Evolutionary conservation across 2,113 vertebrate species (phyloP).

Genomic region (Isurus oxyrinchus): DNA sequence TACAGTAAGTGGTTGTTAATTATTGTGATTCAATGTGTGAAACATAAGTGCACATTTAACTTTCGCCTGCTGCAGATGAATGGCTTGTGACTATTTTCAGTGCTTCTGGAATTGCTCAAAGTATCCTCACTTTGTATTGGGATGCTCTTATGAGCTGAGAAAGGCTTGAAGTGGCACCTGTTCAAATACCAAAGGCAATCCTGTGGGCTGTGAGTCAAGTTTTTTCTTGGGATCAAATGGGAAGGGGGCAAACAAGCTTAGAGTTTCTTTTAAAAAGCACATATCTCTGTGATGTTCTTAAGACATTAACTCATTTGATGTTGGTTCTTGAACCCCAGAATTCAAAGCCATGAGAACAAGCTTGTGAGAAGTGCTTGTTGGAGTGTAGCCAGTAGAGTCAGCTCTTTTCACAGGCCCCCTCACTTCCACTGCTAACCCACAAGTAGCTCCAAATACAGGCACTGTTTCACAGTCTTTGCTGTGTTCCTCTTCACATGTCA

Average conservation of each 20-base stretch:
- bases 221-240: constrained; percentile 52
- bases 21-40: constrained; percentile 40
- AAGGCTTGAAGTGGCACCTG: constrained; percentile 60
- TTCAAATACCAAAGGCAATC: constrained; percentile 46
- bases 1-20: constrained; percentile 1
- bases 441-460: constrained; percentile 39
- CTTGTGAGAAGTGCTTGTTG: constrained; percentile 56
- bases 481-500: constrained; percentile 27
- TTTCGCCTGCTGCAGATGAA: constrained; percentile 3
- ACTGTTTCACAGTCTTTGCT: constrained; percentile 29
- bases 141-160: constrained; percentile 38
- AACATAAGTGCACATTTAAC: neutral
- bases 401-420: constrained; percentile 66
- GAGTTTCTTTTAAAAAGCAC: constrained; percentile 59
- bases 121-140: constrained; percentile 27
- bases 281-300: constrained; percentile 61
- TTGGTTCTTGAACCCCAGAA: constrained; percentile 53
- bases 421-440: constrained; percentile 51
- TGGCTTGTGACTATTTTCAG: constrained; percentile 27
- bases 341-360: constrained; percentile 63
- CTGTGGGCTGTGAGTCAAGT: constrained; percentile 47
- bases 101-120: constrained; percentile 38
- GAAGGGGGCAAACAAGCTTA: constrained; percentile 45
- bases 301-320: constrained; percentile 54
- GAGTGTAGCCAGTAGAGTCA: constrained; percentile 56